Conservation (phyloP, 53 echinoderm and acorn worm genomes). For the Crossaster papposus region DNA sequence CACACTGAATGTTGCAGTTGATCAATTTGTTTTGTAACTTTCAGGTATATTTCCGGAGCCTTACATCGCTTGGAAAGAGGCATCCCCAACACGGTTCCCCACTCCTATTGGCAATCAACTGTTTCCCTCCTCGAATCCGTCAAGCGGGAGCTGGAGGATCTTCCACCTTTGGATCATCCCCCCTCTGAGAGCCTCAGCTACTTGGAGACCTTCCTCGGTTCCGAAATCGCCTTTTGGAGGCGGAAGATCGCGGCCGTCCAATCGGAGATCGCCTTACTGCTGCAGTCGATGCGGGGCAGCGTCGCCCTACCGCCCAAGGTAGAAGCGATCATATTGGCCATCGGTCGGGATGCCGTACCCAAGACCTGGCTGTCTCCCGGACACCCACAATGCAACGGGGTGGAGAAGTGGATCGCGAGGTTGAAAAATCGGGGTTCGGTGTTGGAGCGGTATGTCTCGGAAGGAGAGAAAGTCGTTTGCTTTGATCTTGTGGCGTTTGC, state of each 20-base stretch:
- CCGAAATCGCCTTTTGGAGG: conserved; percentile 55
- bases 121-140: conserved; percentile 2
- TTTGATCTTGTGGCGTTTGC: conserved; percentile 75
- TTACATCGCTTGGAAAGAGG: conserved; percentile 50
- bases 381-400: conserved; percentile 21
- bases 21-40: too few relatives aligned
- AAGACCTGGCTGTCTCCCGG: conserved; percentile 38
- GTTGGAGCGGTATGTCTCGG: conserved; percentile 49
- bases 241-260: conserved; percentile 51
- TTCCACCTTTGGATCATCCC: conserved; percentile 50
- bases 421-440: conserved; percentile 54
- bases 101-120: conserved; percentile 26
- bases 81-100: background rate
- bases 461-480: conserved; percentile 33
- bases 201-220: conserved; percentile 75
- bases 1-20: too few relatives aligned
- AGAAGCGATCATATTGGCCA: conserved; percentile 53
- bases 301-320: conserved; percentile 60
- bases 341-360: conserved; percentile 64
- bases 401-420: conserved; percentile 57
- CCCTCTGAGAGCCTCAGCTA: conserved; percentile 77
- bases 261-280: conserved; percentile 69
- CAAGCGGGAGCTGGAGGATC: conserved; percentile 27
- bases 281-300: conserved; percentile 69
- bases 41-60: conserved; percentile 60